Evolutionary conservation across 2,888 invertebrate genomes (phyloP).

Genomic region (Eupithecia insigniata): DNA sequence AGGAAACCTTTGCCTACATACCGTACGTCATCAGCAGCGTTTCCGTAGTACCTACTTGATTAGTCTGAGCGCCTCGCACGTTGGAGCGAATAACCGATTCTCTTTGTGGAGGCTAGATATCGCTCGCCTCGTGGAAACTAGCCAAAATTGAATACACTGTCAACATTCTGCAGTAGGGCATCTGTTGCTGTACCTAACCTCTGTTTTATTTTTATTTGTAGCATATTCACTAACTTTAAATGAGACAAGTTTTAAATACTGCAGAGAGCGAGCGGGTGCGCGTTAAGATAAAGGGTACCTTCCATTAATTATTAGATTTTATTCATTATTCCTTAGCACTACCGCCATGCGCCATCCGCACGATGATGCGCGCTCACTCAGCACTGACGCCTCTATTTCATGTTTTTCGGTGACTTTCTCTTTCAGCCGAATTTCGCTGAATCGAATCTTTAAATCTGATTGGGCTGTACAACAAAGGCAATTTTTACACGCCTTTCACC

Average conservation of each 20-base stretch:
- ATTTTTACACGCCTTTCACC: not conserved
- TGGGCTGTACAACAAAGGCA: not conserved
- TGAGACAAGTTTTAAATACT: too few species aligned
- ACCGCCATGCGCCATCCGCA: too few species aligned
- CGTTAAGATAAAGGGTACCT: too few species aligned
- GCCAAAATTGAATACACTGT: constrained; percentile 24
- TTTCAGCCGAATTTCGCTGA: not conserved
- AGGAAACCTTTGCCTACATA: not conserved
- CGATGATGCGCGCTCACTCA: too few species aligned
- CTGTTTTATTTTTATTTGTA: not conserved
- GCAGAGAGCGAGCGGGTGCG: not conserved
- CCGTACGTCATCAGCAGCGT: not conserved
- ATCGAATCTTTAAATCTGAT: not conserved
- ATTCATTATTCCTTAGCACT: too few species aligned
- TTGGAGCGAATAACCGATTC: constrained; percentile 17
- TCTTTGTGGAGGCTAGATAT: constrained; percentile 19
- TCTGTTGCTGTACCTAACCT: not conserved
- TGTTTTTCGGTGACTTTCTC: not conserved
- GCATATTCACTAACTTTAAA: too few species aligned
- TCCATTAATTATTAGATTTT: too few species aligned
- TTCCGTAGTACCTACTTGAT: not conserved
- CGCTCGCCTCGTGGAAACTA: constrained; percentile 17
- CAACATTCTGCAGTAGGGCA: constrained; percentile 14
- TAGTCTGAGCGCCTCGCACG: constrained; percentile 3
- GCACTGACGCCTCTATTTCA: not conserved